Evolutionary conservation across 53 echinoderm and acorn worm genomes (phyloP).

Genomic region (Astropecten irregularis): DNA sequence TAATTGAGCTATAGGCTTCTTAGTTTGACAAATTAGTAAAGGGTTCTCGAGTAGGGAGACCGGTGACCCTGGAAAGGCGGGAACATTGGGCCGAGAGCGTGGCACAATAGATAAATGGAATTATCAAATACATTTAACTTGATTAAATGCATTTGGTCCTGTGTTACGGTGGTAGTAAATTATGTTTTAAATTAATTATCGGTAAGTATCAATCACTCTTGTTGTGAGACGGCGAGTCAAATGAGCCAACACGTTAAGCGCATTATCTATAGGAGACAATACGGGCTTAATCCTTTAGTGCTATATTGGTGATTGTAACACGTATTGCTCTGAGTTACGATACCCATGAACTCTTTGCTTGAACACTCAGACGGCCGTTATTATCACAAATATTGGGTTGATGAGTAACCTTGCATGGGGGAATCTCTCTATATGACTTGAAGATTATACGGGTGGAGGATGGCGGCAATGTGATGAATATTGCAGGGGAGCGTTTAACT

Average conservation of each 20-base stretch:
- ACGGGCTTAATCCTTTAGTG: background rate
- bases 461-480: too few species aligned
- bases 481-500: too few species aligned
- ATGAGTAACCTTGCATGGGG: constrained; percentile 11
- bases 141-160: constrained; percentile 61
- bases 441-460: too few species aligned
- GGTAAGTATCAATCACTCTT: constrained; percentile 41
- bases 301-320: background rate
- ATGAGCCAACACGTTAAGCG: constrained; percentile 38
- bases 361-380: background rate
- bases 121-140: constrained; percentile 62
- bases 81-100: background rate
- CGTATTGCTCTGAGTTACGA: too few species aligned
- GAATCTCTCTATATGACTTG: too few species aligned
- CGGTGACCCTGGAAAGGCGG: too few species aligned
- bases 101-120: constrained; percentile 59
- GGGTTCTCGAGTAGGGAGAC: too few species aligned
- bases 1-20: constrained; percentile 30
- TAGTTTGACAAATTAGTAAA: constrained; percentile 54
- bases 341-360: background rate
- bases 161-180: constrained; percentile 52
- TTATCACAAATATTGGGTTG: constrained; percentile 42
- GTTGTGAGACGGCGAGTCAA: background rate
- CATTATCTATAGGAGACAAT: background rate
- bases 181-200: constrained; percentile 60